Evolutionary conservation across 2,113 vertebrate genomes (phyloP).

Genomic region (Blennius ocellaris): DNA sequence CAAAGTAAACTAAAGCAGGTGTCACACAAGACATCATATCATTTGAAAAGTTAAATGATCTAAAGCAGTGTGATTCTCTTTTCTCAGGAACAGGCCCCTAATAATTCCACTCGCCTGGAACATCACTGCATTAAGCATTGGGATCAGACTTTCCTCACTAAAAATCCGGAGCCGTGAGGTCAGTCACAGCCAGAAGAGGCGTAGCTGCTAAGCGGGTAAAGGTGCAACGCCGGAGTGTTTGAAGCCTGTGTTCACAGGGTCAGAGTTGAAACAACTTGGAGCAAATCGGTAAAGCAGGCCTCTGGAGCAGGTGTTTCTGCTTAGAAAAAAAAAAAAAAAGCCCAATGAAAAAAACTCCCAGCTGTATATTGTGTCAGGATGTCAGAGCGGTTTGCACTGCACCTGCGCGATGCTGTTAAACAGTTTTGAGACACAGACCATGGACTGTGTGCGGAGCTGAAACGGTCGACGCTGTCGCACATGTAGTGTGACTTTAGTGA

Average conservation of each 20-base stretch:
- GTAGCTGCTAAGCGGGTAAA: constrained; percentile 60
- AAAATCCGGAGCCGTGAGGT: constrained; percentile 66
- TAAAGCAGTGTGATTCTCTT: constrained; percentile 8
- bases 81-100: constrained; percentile 1
- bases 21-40: constrained; percentile 26
- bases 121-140: constrained; percentile 26
- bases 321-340: constrained; percentile 45
- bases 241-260: constrained; percentile 72
- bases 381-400: constrained; percentile 36
- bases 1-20: constrained; percentile 38
- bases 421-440: constrained; percentile 16
- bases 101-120: constrained; percentile 47
- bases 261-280: constrained; percentile 72
- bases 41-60: constrained; percentile 8
- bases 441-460: neutral
- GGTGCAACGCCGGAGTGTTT: constrained; percentile 62
- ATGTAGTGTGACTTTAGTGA: neutral
- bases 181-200: constrained; percentile 58
- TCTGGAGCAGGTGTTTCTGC: constrained; percentile 74
- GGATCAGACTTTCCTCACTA: constrained; percentile 55
- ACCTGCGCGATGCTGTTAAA: constrained; percentile 36
- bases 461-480: neutral
- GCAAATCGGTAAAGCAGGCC: constrained; percentile 64
- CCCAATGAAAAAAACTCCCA: constrained; percentile 37
- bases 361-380: constrained; percentile 45